Evolutionary conservation across 1,140 invertebrate species (phyloP).

Genomic region (Pseudomyrmex flavicornis): DNA sequence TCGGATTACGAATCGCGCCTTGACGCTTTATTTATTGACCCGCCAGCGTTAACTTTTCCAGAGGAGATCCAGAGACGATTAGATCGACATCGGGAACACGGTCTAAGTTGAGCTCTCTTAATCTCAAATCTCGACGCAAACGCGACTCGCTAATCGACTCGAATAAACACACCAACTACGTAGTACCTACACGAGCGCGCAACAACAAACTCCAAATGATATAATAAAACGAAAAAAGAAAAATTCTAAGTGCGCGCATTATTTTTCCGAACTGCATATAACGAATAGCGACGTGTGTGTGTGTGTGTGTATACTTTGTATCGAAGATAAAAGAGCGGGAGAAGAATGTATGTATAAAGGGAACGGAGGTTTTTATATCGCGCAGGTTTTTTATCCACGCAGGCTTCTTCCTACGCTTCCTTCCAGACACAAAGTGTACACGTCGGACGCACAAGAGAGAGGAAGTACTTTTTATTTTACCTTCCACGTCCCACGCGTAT

Average conservation of each 20-base stretch:
- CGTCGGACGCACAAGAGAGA: conserved; percentile 55
- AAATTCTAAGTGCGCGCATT: too few species aligned
- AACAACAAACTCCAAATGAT: not conserved
- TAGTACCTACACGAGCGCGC: too few species aligned
- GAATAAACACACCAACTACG: conserved; percentile 31
- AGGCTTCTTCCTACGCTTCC: conserved; percentile 58
- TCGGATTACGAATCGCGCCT: conserved; percentile 2
- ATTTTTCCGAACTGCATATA: too few species aligned
- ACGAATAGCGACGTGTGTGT: too few species aligned
- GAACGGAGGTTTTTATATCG: conserved; percentile 63
- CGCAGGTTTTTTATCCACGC: not conserved
- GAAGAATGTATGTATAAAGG: not conserved
- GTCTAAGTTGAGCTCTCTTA: conserved; percentile 26
- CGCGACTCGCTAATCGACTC: conserved; percentile 6
- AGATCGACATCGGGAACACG: conserved; percentile 39
- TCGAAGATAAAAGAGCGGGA: conserved; percentile 25
- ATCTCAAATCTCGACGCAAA: conserved; percentile 11
- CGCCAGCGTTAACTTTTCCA: conserved; percentile 62
- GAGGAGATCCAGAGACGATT: conserved; percentile 63
- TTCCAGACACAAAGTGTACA: conserved; percentile 62
- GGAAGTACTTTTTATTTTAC: conserved; percentile 70
- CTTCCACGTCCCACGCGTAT: conserved; percentile 70
- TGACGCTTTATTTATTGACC: conserved; percentile 72
- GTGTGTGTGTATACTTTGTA: not conserved
- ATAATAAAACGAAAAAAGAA: too few species aligned